These are phyloP conservation scores for Hemitrygon akajei DNA, from an alignment of 2,797 vertebrate genomes.

Conservation along the genomic window DNA sequence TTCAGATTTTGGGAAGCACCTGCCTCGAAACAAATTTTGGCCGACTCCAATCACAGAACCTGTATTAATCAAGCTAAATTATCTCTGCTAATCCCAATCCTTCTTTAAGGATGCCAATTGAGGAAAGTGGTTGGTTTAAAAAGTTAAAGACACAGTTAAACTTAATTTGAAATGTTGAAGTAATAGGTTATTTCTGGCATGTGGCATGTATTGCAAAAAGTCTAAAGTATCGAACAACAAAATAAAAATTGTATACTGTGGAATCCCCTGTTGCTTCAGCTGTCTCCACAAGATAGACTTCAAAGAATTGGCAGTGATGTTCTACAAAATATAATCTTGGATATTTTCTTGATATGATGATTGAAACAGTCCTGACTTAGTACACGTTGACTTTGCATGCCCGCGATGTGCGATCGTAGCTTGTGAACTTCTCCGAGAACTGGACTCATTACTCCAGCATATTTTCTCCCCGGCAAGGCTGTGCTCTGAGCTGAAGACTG, in stretches of 20 bases:
- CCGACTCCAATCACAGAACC: neutral
- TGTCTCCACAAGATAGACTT: neutral
- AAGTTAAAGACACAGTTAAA: slow-evolving; percentile 44
- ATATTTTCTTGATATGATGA: neutral
- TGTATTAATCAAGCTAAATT: neutral
- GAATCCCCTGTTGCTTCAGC: slow-evolving; percentile 12
- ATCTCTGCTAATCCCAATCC: neutral
- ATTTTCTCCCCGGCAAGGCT: slow-evolving; percentile 45
- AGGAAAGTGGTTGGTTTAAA: slow-evolving; percentile 43
- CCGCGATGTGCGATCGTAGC: neutral
- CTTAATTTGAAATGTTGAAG: slow-evolving; percentile 44
- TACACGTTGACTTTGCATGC: neutral
- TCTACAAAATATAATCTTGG: neutral
- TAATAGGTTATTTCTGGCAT: slow-evolving; percentile 50
- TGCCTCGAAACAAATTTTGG: neutral
- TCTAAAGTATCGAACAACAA: neutral
- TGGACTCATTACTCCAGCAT: slow-evolving; percentile 44
- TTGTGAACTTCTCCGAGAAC: slow-evolving; percentile 45
- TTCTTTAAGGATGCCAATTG: neutral
- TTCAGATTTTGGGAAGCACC: neutral
- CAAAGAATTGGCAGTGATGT: neutral
- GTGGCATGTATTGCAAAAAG: slow-evolving; percentile 39
- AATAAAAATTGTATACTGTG: neutral
- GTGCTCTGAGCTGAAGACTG: slow-evolving; percentile 40
- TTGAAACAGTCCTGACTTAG: neutral